phyloP scores from a whole-genome alignment of 2,888 invertebrate genomes.

The Pelosia muscerda region DNA sequence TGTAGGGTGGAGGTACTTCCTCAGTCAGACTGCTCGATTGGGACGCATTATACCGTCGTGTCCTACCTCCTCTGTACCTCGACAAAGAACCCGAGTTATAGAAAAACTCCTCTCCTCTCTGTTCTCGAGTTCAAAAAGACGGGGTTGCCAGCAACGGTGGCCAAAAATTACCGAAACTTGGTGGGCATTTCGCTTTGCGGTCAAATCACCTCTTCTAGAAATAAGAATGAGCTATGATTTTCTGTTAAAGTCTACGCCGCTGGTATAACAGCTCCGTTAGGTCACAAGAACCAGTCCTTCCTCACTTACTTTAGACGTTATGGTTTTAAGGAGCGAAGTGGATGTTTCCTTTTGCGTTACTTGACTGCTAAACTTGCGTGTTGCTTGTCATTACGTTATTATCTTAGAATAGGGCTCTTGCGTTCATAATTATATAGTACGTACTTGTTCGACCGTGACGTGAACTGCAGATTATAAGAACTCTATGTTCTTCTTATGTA shows the following conservation, averaged over 20 bases:
- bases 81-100: too few species aligned
- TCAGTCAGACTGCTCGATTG: too few species aligned
- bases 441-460: background rate
- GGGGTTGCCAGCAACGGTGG: too few species aligned
- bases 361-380: background rate
- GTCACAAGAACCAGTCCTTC: background rate
- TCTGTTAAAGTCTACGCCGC: background rate
- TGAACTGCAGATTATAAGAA: background rate
- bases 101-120: too few species aligned
- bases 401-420: background rate
- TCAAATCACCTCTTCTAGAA: too few species aligned
- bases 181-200: too few species aligned
- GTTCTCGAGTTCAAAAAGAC: too few species aligned
- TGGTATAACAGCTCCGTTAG: background rate
- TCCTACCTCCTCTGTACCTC: too few species aligned
- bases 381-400: constrained; percentile 1
- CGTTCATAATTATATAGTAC: background rate
- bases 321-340: background rate
- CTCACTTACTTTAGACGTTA: background rate
- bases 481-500: too few species aligned
- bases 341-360: background rate
- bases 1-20: too few species aligned
- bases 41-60: too few species aligned
- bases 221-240: background rate
- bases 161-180: too few species aligned